These are phyloP conservation scores for Incurvaria masculella DNA, from an alignment of 2,888 invertebrate genomes.

Conservation along the genomic window DNA sequence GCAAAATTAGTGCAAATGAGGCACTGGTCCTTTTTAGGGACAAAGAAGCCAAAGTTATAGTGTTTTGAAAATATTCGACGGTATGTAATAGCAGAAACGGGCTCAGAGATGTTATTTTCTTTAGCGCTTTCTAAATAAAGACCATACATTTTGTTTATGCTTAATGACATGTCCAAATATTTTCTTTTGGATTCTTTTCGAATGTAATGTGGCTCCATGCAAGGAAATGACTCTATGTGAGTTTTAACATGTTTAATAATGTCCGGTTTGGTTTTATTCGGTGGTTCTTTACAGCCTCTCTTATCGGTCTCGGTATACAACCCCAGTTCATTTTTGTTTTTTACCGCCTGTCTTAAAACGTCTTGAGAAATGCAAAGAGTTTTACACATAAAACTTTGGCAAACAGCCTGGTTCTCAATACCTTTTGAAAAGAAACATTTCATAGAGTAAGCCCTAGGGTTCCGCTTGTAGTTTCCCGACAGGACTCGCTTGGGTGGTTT, in stretches of 20 bases:
- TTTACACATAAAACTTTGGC: no score
- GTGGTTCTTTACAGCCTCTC: neutral
- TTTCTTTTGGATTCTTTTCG: slow-evolving; percentile 6
- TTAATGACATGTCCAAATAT: slow-evolving; percentile 1
- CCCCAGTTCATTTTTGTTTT: no score
- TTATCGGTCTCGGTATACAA: no score
- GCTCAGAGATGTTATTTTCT: slow-evolving; percentile 4
- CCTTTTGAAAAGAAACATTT: no score
- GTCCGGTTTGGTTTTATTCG: slow-evolving; percentile 2
- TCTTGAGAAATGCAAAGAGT: no score
- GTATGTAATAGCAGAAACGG: slow-evolving; percentile 7
- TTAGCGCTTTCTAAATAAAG: slow-evolving; percentile 3
- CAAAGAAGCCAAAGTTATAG: neutral
- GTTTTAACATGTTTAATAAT: slow-evolving; percentile 3
- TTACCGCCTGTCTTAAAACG: no score
- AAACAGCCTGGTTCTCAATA: no score
- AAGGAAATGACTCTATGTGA: slow-evolving; percentile 5
- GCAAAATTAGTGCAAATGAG: neutral
- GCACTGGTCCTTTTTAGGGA: neutral
- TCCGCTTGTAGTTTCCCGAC: no score
- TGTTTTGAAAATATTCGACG: slow-evolving; percentile 5
- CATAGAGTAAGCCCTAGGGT: no score
- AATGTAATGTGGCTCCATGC: slow-evolving; percentile 5
- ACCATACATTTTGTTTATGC: slow-evolving; percentile 4
- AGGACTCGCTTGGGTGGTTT: no score